phyloP scores from a whole-genome alignment of 2,113 vertebrate genomes.

The Brachyistius frenatus region DNA sequence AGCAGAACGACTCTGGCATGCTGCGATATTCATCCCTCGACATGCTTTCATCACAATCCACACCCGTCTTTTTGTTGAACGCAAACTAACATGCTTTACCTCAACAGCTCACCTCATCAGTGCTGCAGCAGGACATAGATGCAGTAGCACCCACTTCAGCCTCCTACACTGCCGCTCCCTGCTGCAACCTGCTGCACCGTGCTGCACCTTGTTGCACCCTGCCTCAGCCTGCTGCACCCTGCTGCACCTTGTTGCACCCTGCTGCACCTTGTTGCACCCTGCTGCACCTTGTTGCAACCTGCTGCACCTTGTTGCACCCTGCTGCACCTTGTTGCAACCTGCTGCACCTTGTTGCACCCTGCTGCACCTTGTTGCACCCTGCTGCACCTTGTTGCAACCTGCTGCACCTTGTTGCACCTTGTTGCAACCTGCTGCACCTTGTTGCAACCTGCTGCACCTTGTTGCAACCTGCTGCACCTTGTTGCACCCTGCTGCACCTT shows the following conservation, averaged over 20 bases:
- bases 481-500: neutral
- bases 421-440: slow-evolving; percentile 1
- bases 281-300: neutral
- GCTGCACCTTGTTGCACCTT: neutral
- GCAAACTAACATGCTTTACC: slow-evolving; percentile 17
- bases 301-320: neutral
- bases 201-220: neutral
- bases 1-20: slow-evolving; percentile 3
- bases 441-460: slow-evolving; percentile 1
- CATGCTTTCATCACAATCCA: neutral
- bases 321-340: neutral
- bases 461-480: neutral
- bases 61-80: slow-evolving; percentile 31
- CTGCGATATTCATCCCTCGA: neutral
- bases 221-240: neutral
- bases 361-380: neutral
- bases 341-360: neutral
- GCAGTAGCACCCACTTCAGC: neutral
- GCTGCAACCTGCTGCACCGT: neutral
- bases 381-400: neutral
- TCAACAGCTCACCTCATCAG: slow-evolving; percentile 9
- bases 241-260: neutral
- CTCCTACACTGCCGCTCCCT: neutral
- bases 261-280: neutral
- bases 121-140: slow-evolving; percentile 3